A percentile compares a stretch with the other conserved stretches of the same genome.
phyloP scores from a whole-genome alignment of 2,888 invertebrate genomes.

The Aplocera efformata region DNA sequence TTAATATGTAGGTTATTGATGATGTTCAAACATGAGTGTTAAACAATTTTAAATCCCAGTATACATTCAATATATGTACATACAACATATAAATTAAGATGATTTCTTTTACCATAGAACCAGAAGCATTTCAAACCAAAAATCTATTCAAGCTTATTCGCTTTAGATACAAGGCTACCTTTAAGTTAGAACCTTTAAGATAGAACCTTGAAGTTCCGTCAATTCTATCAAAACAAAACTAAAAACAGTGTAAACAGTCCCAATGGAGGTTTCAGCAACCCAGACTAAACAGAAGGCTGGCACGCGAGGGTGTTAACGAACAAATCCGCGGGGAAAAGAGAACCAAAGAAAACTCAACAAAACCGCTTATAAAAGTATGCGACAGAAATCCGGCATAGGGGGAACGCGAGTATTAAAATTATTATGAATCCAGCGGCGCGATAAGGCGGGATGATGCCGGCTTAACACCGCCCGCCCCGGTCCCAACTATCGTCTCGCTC shows the following conservation, averaged over 20 bases:
- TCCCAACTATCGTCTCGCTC: conserved; percentile 60
- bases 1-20: too few relatives aligned
- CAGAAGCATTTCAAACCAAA: too few relatives aligned
- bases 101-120: too few relatives aligned
- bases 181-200: too few relatives aligned
- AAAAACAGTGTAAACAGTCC: conserved; percentile 41
- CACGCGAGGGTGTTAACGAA: conserved; percentile 61
- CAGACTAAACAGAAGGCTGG: conserved; percentile 52
- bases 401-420: conserved; percentile 70
- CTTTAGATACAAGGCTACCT: too few relatives aligned
- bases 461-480: conserved; percentile 54
- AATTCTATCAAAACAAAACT: conserved; percentile 46
- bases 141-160: too few relatives aligned
- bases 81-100: too few relatives aligned
- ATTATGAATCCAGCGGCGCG: conserved; percentile 71
- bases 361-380: conserved; percentile 67
- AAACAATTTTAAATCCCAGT: too few relatives aligned
- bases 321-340: conserved; percentile 46
- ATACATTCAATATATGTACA: too few relatives aligned
- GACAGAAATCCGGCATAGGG: conserved; percentile 47
- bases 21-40: too few relatives aligned
- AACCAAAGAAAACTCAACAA: conserved; percentile 19
- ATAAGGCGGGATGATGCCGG: conserved; percentile 70
- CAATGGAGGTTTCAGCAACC: conserved; percentile 57
- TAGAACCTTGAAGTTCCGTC: neutral